Evolutionary conservation across 1,140 invertebrate genomes (phyloP).

Genomic region (Anastrepha obliqua): DNA sequence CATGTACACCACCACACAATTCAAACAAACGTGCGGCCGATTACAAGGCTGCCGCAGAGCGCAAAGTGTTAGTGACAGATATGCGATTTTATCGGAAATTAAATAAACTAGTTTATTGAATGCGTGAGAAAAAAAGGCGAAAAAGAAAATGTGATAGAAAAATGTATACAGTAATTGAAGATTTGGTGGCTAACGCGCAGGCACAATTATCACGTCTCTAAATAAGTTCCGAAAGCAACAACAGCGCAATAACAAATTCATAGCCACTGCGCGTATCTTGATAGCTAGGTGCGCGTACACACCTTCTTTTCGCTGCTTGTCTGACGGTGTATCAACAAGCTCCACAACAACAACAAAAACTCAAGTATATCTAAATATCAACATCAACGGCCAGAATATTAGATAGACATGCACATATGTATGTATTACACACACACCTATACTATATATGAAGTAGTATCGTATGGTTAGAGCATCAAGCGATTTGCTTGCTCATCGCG

Average conservation of each 20-base stretch:
- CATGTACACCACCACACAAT: background rate
- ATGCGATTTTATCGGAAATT: constrained; percentile 21
- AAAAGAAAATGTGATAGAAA: too few species aligned
- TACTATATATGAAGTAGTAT: background rate
- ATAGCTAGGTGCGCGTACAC: constrained; percentile 18
- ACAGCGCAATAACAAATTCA: background rate
- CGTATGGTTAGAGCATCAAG: background rate
- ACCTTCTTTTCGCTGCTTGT: constrained; percentile 3
- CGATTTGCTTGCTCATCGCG: constrained; percentile 36
- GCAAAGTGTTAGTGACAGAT: background rate
- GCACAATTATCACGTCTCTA: constrained; percentile 31
- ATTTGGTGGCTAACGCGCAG: background rate
- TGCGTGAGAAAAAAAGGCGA: background rate
- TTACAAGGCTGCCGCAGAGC: background rate
- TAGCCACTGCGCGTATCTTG: background rate
- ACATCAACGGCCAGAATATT: background rate
- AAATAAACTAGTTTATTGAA: constrained; percentile 38
- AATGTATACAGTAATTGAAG: background rate
- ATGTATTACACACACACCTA: background rate
- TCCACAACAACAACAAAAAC: background rate
- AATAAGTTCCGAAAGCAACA: background rate
- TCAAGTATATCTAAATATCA: background rate
- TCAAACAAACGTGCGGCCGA: background rate
- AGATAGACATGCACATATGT: background rate
- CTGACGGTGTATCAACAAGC: constrained; percentile 9